These are phyloP conservation scores for Taenioides sp. DNA, from an alignment of 2,797 vertebrate genomes.

Conservation along the genomic window DNA sequence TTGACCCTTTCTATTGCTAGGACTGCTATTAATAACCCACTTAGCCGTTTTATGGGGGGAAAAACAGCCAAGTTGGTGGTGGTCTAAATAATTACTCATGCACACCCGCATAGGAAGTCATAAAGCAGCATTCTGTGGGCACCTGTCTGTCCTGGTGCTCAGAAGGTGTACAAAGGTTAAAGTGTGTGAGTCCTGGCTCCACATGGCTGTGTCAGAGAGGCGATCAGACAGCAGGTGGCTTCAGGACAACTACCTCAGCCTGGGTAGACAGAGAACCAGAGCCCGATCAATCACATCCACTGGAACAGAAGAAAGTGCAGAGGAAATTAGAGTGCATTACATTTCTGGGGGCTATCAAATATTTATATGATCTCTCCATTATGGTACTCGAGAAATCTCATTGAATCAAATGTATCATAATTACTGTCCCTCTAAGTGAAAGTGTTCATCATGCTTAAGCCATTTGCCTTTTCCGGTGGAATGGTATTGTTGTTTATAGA, in stretches of 20 bases:
- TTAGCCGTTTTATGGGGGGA: neutral
- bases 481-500: neutral
- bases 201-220: conserved; percentile 42
- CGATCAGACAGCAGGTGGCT: conserved; percentile 56
- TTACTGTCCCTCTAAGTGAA: neutral
- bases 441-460: neutral
- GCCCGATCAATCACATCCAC: neutral
- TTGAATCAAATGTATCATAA: conserved; percentile 2
- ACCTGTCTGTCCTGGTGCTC: conserved; percentile 63
- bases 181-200: conserved; percentile 54
- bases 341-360: conserved; percentile 34
- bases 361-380: conserved; percentile 37
- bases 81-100: conserved; percentile 13
- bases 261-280: conserved; percentile 10
- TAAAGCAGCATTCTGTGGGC: conserved; percentile 22
- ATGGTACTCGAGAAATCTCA: neutral
- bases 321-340: conserved; percentile 46
- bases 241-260: neutral
- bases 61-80: conserved; percentile 11
- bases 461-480: neutral
- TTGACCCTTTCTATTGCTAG: neutral
- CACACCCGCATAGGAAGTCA: conserved; percentile 15
- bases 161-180: conserved; percentile 52
- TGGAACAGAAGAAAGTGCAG: conserved; percentile 22
- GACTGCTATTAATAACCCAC: neutral